Evolutionary conservation across 2,113 vertebrate genomes (phyloP).

Genomic region (Thamnaconus septentrionalis): DNA sequence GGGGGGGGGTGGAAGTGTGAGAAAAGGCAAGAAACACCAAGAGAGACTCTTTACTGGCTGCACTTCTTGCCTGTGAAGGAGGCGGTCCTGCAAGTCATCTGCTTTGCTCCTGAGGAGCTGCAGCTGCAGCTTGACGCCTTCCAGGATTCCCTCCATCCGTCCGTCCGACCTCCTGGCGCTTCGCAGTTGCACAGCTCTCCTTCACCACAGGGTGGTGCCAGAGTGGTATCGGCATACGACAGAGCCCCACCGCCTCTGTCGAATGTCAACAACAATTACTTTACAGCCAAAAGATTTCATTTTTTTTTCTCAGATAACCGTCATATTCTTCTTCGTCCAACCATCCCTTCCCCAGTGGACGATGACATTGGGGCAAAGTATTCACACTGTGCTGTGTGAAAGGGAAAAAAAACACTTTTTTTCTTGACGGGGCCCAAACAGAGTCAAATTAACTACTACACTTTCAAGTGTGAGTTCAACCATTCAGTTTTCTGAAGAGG

Average conservation of each 20-base stretch:
- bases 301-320: no score
- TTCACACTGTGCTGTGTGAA: no score
- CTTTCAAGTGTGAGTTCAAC: no score
- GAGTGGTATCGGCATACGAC: conserved; percentile 5
- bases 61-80: conserved; percentile 54
- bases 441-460: no score
- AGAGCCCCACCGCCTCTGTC: neutral
- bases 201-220: conserved; percentile 29
- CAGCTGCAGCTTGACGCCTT: conserved; percentile 69
- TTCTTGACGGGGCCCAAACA: no score
- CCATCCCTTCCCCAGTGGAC: no score
- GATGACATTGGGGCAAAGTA: no score
- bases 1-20: conserved; percentile 13
- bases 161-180: conserved; percentile 7
- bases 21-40: neutral
- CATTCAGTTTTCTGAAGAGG: no score
- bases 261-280: no score
- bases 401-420: no score
- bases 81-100: conserved; percentile 68
- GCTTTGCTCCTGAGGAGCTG: conserved; percentile 75
- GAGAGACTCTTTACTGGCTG: neutral
- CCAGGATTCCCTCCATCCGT: conserved; percentile 39
- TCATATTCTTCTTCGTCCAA: no score
- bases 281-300: no score
- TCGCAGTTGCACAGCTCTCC: neutral